Evolutionary conservation across 2,113 vertebrate genomes (phyloP), one percentile per base, ranked within the genome.

Genomic region (Dendropsophus ebraccatus): DNA sequence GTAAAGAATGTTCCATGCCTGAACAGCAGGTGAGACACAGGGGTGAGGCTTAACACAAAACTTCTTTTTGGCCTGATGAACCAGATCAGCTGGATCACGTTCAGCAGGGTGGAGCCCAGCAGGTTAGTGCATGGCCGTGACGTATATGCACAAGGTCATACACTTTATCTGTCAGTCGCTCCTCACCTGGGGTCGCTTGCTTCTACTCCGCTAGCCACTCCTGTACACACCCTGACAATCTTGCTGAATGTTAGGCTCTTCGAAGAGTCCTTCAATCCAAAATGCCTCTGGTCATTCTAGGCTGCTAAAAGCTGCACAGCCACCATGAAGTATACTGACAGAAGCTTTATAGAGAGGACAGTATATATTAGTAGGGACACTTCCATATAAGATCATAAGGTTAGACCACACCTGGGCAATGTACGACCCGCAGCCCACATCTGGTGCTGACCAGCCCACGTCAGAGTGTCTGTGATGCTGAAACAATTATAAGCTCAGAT

Each of bases 91-190:
- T 30, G 35, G 89, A 41, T 84, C 5, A 0, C 1, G 82, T 91
- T 91, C 87, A 89, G 87, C 78, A 74, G 88, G 89, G 85, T 3
- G 81, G 60, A 83, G 83, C 82, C 67, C n/a, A 21, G 73, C 86
- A 80, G 1, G 17, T 12, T 88, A 60, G 88, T 88, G 77, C 87
- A 83, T 81, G 84, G 14, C 70, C 86, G 84, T 8, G 0, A 88
- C 65, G 80, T 0, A 0, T 90, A 87, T 79, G 86, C 90, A 91
- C 11, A 73, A 69, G 90, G 91, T 83, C 89, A 88, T 30, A 67
- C 30, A 70, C 83, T 91, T 93, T 87, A 78, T 89, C 87, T 87
- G 25, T 21, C 56, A n/a, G 58, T 32, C 84, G 84, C 83, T 90
- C 83, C 84, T 90, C 90, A 89, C 90, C 88, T 0, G 0, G 35